Base-by-base conservation (phyloP, 2,888 invertebrate genomes). In the Erannis defoliaria region DNA sequence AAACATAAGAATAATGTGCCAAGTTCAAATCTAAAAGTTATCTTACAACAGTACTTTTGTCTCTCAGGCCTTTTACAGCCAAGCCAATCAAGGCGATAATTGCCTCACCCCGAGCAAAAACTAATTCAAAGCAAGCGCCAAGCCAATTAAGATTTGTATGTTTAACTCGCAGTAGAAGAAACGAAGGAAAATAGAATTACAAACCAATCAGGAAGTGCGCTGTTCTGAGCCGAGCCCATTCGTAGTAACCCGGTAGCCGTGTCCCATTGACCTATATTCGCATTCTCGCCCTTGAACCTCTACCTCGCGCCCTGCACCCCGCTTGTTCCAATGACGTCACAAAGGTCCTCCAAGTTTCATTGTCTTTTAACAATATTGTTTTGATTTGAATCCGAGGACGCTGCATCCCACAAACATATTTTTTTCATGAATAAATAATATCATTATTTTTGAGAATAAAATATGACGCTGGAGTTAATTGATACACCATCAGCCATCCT, bases 281-380 rank as follows among this genome's bases (percentile, higher is more conserved):
- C 88, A 85, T 90, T 80, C 72, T 66, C 89, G 90, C 85, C 92
- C 92, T 91, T 92, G 92, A 92, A 91, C 90, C 86, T 78, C 78
- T 75, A 70, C 80, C 75, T 76, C 73, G 68, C 72, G 68, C 70
- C 64, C 65, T 70, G 66, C 68, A 60, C 62, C 64, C 57, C 68
- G 66, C 69, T 59, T 63, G 71, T 71, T 85, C 89, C 90, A 80
- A 86, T 90, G 90, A 90, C 91, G 90, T 89, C 88, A 88, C 77
- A 72, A 78, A 80, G 78, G 79, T 81, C 82, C 82, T 84, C 78
- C 73, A 69, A 68, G 67, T 64, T 76, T 74, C 71, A 83, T 84
- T 80, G 80, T 80, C 75, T 80, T 76, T 73, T 76, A 74, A 75
- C 73, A 67, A 71, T 72, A 71, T 77, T 79, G 73, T 79, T 79